Conservation (phyloP, 2,888 invertebrate species). For the Phasia obesa region DNA sequence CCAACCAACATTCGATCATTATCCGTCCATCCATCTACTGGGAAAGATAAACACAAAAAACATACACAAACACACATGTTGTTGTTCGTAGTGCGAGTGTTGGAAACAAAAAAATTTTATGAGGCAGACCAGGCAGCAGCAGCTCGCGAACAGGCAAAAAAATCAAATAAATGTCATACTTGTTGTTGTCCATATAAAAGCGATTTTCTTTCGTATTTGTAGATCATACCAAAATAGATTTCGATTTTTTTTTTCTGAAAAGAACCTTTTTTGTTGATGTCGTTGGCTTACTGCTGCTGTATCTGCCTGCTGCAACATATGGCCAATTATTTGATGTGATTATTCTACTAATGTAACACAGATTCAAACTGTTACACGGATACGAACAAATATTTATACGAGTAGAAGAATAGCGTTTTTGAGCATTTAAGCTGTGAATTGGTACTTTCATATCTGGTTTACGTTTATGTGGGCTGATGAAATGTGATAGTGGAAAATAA, state of each 20-base stretch:
- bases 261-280: constrained; percentile 50
- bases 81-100: constrained; percentile 14
- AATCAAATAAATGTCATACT: constrained; percentile 51
- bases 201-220: constrained; percentile 13
- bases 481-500: constrained; percentile 59
- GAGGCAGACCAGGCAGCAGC: not conserved
- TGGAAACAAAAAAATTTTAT: constrained; percentile 8
- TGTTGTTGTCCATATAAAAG: constrained; percentile 30
- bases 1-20: constrained; percentile 58
- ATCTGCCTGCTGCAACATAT: constrained; percentile 36
- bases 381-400: not conserved
- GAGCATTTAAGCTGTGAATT: constrained; percentile 22
- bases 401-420: not conserved
- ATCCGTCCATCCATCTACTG: constrained; percentile 61
- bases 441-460: constrained; percentile 58
- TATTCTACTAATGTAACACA: constrained; percentile 41
- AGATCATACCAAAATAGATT: constrained; percentile 46
- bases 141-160: not conserved
- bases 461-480: constrained; percentile 67
- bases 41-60: constrained; percentile 59
- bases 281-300: constrained; percentile 29
- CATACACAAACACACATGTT: constrained; percentile 13
- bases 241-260: not conserved
- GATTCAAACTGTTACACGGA: constrained; percentile 2
- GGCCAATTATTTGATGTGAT: constrained; percentile 52